Evolutionary conservation across 2,797 vertebrate genomes (phyloP), one percentile per base, ranked within the genome.

Genomic region (Gobio occitaniae): DNA sequence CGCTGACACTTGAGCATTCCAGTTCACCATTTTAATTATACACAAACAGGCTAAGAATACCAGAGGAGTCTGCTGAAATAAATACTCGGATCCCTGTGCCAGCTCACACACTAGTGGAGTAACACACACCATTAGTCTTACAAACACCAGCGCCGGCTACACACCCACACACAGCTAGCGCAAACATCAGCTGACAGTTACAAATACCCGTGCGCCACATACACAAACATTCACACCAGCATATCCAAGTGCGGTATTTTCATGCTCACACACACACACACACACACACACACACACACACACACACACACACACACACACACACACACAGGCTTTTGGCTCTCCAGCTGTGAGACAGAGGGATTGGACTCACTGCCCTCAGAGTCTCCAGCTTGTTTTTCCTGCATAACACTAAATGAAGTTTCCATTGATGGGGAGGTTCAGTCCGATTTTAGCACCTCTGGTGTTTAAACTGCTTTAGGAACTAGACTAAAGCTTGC

Each of bases 21-120:
- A 83, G 76, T 66, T 84, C 69, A 84, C 84, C 87, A 86, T 86
- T 86, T 91, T 85, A 89, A 90, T 90, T 87, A 90, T 56, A 89
- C 87, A 87, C 89, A 88, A 90, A 90, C 87, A 86, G 86, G 86
- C 89, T 91, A 88, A 90, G 89, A 90, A 91, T 91, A 90, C 86
- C 87, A 70, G 56, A 54, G 82, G 80, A 85, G 80, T 78, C 80
- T 85, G 78, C 86, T 75, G 84, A 86, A 89, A 87, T 88, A 83
- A 90, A 91, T 80, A 88, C 56, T 47, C 52, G 78, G 70, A 80
- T 78, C 65, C 25, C 80, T 48, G 74, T 71, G 59, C 74, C 54
- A 84, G 80, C 68, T 72, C 59, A 71, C 63, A 50, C 66, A 59
- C 77, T 21, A 41, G 17, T 79, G 29, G 41, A 76, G 41, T 63